Evolutionary conservation across 1,140 invertebrate species (phyloP), one percentile per base, ranked within the genome.

Genomic region (Pogonomyrmex californicus): DNA sequence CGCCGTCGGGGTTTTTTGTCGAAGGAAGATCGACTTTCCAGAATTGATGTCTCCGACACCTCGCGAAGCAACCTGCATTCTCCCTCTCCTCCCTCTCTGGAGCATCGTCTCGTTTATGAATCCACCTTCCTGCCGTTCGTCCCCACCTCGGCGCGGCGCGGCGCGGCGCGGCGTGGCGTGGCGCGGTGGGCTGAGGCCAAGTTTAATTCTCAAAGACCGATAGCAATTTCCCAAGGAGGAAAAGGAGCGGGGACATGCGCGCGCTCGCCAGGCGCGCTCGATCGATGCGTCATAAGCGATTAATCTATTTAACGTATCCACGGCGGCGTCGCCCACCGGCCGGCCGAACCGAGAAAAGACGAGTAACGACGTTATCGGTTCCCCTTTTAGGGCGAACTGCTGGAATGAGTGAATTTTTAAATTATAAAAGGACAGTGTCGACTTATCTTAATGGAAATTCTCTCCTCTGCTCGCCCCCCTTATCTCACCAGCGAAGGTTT

Each of bases 171-270:
- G 76, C 82, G 76, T 0, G 23, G 23, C 47, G 77, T 41, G 68
- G 86, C 81, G 89, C 51, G 87, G 76, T 86, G 76, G 85, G 87
- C 76, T 82, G 82, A 91, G 71, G 79, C 82, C 81, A 88, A 79
- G 86, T 91, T 90, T 91, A 91, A 90, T 91, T 91, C 88, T 91
- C 90, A 91, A 91, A 91, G 79, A 75, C 86, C 82, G 89, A 91
- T 86, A 90, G 88, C 88, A 90, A 90, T 91, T 90, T 91, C 77
- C 89, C 86, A 63, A 44, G 41, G 41, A 79, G 87, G 60, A 65
- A 49, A 71, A 78, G 71, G 58, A 78, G 51, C 70, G 81, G 49
- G 44, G 49, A 88, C 41, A 68, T 70, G 60, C 10, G 66, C 51
- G 41, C 86, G 70, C 10, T 17, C 65, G 65, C 86, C 79, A 44